Evolutionary conservation across 2,888 invertebrate species (phyloP).

Genomic region (Sycophila texana): DNA sequence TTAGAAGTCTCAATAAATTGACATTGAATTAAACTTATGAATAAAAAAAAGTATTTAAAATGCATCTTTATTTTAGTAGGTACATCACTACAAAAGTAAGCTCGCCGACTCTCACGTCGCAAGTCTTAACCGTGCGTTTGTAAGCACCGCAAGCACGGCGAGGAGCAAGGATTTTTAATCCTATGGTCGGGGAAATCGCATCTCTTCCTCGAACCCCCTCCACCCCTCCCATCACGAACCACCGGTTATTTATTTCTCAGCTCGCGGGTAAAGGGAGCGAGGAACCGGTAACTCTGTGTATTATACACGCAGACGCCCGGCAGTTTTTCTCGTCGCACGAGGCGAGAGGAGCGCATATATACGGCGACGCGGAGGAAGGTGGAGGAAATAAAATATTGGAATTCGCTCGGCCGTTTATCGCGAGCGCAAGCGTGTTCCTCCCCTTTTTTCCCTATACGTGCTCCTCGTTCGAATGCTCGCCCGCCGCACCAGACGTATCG

Average conservation of each 20-base stretch:
- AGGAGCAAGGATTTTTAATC: no score
- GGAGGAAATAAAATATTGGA: slow-evolving; percentile 57
- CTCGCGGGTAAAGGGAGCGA: not conserved
- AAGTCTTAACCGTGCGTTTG: no score
- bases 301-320: not conserved
- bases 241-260: slow-evolving; percentile 51
- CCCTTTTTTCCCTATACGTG: not conserved
- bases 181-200: no score
- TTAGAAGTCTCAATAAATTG: no score
- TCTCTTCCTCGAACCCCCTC: no score
- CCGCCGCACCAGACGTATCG: slow-evolving; percentile 8
- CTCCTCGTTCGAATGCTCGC: not conserved
- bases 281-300: not conserved
- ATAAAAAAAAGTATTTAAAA: no score
- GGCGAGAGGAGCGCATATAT: slow-evolving; percentile 43
- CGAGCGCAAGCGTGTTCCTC: slow-evolving; percentile 18
- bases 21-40: no score
- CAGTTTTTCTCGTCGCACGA: slow-evolving; percentile 4
- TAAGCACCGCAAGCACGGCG: no score
- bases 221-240: no score
- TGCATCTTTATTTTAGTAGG: no score
- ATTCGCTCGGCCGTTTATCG: slow-evolving; percentile 57
- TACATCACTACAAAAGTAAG: no score
- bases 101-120: no score
- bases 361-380: not conserved